Evolutionary conservation across 35 echinoderm and acorn worm species (phyloP), one percentile per base, ranked within the genome.

Genomic region (Apostichopus parvimensis): DNA sequence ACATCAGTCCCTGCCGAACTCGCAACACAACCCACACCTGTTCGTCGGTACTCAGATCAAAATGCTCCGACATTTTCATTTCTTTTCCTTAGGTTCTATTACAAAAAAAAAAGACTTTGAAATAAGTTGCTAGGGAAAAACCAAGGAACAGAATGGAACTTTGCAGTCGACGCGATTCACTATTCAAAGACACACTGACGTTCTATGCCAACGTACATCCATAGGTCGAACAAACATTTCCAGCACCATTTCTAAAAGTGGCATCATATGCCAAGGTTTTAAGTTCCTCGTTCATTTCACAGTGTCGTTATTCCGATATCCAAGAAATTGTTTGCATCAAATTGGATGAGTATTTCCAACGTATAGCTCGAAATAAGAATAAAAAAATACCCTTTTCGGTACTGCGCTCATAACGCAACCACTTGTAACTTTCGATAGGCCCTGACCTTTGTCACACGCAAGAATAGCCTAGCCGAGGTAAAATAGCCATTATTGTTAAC

Each of bases 1-100:
- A 89, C 96, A 98, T 98, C 0, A 93, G 80, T 79, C 96, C 96
- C 89, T 98, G 94, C 56, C 94, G 95, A 65, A 98, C 94, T 55
- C 88, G 92, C 25, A 98, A 85, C 92, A 98, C 94, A 59, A 98
- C 96, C 96, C 96, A 98, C 88, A 98, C 91, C 86, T 98, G 96
- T 88, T 98, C 96, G 84, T 98, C 96, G 1, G 94, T 98, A 77
- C 96, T 98, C 75, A 98, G 90, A 18, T 95, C 79, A 66, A 95
- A 95, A 25, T 93, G 89, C 18, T 81, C 73, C 88, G 94, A 80
- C 96, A 95, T 98, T 77, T 92, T 93, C 92, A 87, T 71, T 71
- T 85, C 85, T 71, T 57, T 58, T 1, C 8, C 20, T 23, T 58
- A 58, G 18, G 9, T 18, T 8, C 52, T 56, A 53, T 58, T 84